These are phyloP conservation scores for Coranthus polyacanthus DNA, from an alignment of 2,797 vertebrate species.

Conservation along the genomic window DNA sequence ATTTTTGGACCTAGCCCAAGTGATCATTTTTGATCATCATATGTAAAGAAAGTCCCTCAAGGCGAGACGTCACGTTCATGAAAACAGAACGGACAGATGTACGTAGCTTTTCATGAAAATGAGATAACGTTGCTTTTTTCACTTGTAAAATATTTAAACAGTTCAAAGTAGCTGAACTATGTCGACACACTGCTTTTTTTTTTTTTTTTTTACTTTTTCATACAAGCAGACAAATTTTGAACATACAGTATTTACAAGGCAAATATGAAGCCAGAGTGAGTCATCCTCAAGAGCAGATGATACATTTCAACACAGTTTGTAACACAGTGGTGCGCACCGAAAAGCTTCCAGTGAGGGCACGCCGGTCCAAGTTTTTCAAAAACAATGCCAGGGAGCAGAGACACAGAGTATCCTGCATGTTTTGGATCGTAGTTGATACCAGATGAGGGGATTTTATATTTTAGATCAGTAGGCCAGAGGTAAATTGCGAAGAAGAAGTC, in stretches of 20 bases:
- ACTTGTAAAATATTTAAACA: constrained; percentile 1
- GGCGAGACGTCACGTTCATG: too few species aligned
- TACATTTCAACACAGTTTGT: constrained; percentile 33
- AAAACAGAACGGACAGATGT: too few species aligned
- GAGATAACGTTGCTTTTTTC: not conserved
- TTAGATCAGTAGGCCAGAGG: constrained; percentile 39
- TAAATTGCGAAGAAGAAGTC: constrained; percentile 8
- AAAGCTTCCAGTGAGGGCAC: constrained; percentile 44
- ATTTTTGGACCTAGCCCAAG: too few species aligned
- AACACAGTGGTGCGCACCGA: constrained; percentile 23
- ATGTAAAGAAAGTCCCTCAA: too few species aligned
- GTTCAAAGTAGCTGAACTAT: not conserved
- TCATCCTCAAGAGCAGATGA: constrained; percentile 39
- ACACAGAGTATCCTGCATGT: constrained; percentile 17
- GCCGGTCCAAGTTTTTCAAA: constrained; percentile 48
- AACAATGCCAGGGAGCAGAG: constrained; percentile 31
- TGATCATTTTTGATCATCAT: too few species aligned
- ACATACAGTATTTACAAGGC: constrained; percentile 39
- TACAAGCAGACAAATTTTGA: constrained; percentile 7
- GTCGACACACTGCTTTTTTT: not conserved
- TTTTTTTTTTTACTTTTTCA: constrained; percentile 6
- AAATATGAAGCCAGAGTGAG: constrained; percentile 41
- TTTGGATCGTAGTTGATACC: constrained; percentile 40
- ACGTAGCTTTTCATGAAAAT: not conserved
- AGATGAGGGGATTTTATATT: constrained; percentile 56